Base-by-base conservation (phyloP, 2,888 invertebrate genomes). In the Pantelozetes paolii region DNA sequence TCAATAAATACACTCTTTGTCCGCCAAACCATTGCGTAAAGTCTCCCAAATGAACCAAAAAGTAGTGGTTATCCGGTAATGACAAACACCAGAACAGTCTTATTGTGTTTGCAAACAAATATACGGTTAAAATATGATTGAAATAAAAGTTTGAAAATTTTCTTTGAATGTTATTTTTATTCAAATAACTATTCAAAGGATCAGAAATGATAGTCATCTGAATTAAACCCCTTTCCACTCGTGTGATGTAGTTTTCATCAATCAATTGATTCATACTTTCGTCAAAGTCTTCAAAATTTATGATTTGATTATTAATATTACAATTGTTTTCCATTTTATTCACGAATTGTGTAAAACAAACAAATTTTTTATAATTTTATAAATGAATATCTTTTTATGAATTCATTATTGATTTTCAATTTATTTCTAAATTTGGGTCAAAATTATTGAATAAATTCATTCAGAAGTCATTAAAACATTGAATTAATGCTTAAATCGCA, bases 11-110 rank as follows among this genome's bases (percentile, higher is more conserved):
- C 0, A 64, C 8, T 36, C 64, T 64, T 64, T 36, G 32, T 3
- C 64, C 64, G 20, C 64, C 64, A 36, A 64, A 64, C 64, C 64
- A 64, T 64, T 64, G 64, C 9, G 64, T 64, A n/a, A 64, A 64
- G 20, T 64, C 64, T 36, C 64, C 64, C 3, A 64, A 64, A 64
- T 64, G 64, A 2, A 64, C 64, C 5, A 64, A 32, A 64, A 36
- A 36, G 6, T 64, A 9, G 36, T 64, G 36, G n/a, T 36, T 64
- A 32, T 64, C 64, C 1, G 64, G 64, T 36, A 64, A 64, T n/a
- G 64, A 20, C n/a, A 64, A 11, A 36, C 64, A 64, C 64, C 36
- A 64, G 5, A 64, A n/a, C 9, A 64, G 36, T 36, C 64, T 13
- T 36, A 64, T 64, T 6, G 64, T 64, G 36, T 64, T 64, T 2